Evolutionary conservation across 2,888 invertebrate species (phyloP), one percentile per base, ranked within the genome.

Genomic region (Tipula helvola): DNA sequence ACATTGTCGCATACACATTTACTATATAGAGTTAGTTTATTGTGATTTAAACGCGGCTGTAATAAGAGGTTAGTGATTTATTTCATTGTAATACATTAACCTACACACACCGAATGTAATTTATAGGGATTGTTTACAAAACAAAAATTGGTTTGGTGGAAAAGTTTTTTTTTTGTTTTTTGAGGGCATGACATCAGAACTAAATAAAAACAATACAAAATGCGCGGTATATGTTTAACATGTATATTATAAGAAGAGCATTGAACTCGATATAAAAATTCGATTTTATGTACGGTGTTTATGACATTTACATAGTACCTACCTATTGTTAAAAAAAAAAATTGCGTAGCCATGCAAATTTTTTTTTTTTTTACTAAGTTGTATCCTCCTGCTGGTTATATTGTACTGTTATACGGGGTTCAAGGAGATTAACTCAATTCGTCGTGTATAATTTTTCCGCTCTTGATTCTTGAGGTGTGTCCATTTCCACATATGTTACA

Each of bases 11-110:
- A 71, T 71, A 10, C 10, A 28, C 1, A 71, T 28, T 28, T 28
- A 28, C 28, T 28, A 28, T 28, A 28, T 71, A 28, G 28, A 12
- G 71, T 71, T 71, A 71, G 71, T 71, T 71, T 71, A 71, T 71
- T 18, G 28, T 71, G 71, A 71, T 71, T 71, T 71, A 71, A 71
- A 71, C 71, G 71, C 71, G 71, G 71, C 71, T 71, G 71, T 28
- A 71, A 71, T 71, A 71, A 71, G 71, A 71, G 71, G 71, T 71
- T 71, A 71, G 71, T 71, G 71, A 71, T 71, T 71, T 71, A 71
- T 71, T 71, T 71, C 71, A 71, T 71, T 71, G 71, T 71, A 71
- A 71, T 71, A 71, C 71, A 71, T 71, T 71, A 71, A 71, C 71
- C 71, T 71, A 71, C 71, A 71, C 71, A 28, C 71, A 71, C 71